Percentiles rank a stretch among this genome's conserved stretches.
Evolutionary conservation across 1,140 invertebrate species (phyloP).

Genomic region (Apis florea): DNA sequence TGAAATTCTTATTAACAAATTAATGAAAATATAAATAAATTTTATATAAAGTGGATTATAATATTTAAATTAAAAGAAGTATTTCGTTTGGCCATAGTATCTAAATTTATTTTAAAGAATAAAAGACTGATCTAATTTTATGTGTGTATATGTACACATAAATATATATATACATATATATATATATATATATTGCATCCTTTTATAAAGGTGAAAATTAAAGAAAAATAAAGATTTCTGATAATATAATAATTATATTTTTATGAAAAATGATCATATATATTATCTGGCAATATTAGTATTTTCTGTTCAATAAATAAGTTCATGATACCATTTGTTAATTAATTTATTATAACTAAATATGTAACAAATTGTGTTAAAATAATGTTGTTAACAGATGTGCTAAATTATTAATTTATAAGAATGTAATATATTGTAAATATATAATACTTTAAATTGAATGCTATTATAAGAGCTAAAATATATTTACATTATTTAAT

Average conservation of each 20-base stretch:
- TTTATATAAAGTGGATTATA: no score
- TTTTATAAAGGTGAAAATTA: constrained; percentile 11
- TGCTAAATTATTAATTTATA: constrained; percentile 34
- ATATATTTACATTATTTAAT: constrained; percentile 51
- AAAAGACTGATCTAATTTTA: constrained; percentile 56
- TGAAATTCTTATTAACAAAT: no score
- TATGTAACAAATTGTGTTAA: constrained; percentile 23
- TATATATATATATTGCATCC: not conserved
- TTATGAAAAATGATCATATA: not conserved
- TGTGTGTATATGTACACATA: no score
- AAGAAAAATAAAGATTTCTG: not conserved
- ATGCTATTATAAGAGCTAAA: constrained; percentile 47
- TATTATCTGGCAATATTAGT: not conserved
- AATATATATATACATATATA: no score
- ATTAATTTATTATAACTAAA: constrained; percentile 41
- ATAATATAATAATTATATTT: no score
- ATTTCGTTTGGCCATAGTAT: constrained; percentile 10
- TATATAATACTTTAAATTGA: constrained; percentile 47
- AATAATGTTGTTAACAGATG: constrained; percentile 19
- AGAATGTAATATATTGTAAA: constrained; percentile 61
- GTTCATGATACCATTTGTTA: constrained; percentile 19
- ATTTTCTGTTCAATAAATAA: constrained; percentile 6
- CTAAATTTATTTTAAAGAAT: constrained; percentile 36
- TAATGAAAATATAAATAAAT: no score
- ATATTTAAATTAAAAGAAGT: not conserved